Evolutionary conservation across 2,888 invertebrate genomes (phyloP).

Genomic region (Eubasilissa splendida): DNA sequence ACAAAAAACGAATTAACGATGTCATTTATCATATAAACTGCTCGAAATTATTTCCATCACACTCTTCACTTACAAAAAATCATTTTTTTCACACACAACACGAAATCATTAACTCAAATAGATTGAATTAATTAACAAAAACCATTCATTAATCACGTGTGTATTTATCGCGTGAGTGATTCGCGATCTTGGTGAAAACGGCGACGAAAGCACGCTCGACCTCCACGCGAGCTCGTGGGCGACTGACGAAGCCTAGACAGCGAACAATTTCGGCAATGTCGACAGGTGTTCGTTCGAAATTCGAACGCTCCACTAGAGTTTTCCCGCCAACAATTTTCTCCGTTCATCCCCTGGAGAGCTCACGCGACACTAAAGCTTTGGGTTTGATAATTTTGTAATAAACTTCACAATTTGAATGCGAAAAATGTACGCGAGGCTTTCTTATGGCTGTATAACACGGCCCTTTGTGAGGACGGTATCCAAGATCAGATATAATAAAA

Average conservation of each 20-base stretch:
- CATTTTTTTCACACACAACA: not conserved
- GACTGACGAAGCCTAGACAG: slow-evolving; percentile 24
- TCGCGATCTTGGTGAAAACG: slow-evolving; percentile 14
- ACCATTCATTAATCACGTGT: not conserved
- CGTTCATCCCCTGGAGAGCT: slow-evolving; percentile 2
- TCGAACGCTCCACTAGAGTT: not conserved
- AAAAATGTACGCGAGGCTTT: no score
- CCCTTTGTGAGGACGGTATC: no score
- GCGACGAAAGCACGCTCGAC: slow-evolving; percentile 1
- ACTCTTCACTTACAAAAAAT: not conserved
- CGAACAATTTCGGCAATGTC: slow-evolving; percentile 9
- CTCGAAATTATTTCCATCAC: no score
- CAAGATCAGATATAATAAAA: no score
- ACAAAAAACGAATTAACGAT: no score
- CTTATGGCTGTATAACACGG: no score
- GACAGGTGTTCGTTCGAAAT: slow-evolving; percentile 26
- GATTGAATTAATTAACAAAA: not conserved
- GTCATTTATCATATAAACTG: no score
- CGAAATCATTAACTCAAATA: not conserved
- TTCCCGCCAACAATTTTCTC: slow-evolving; percentile 11
- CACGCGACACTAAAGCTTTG: not conserved
- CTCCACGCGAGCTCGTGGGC: not conserved
- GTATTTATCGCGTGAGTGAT: not conserved
- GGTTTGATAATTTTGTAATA: no score
- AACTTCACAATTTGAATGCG: no score